Percentiles rank a stretch among this genome's conserved stretches.
phyloP scores from a whole-genome alignment of 2,113 vertebrate genomes.

The Dipodomys merriami region DNA sequence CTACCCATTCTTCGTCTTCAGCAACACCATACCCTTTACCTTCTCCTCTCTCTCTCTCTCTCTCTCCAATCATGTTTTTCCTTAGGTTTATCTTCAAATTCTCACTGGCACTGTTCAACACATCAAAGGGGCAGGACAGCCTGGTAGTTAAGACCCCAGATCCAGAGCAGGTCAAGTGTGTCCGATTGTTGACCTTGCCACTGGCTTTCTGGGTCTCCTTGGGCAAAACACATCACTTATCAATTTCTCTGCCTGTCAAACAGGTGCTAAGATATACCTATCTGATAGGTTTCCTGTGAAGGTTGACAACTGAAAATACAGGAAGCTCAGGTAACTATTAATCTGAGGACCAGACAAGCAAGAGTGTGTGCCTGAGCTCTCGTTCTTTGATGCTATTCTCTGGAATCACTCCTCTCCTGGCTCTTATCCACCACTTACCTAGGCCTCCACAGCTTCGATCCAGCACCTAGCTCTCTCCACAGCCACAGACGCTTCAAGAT shows the following conservation, averaged over 20 bases:
- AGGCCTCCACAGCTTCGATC: too few relatives aligned
- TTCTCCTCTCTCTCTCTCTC: background rate
- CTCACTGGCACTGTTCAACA: background rate
- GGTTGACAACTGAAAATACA: too few relatives aligned
- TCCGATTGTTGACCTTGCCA: background rate
- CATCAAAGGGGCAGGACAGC: background rate
- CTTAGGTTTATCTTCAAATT: background rate
- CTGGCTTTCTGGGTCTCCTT: background rate
- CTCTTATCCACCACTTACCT: rapidly evolving
- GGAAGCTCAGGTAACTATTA: background rate
- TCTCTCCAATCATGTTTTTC: background rate
- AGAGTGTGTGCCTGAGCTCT: background rate
- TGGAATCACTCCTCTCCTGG: background rate
- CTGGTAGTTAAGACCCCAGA: too few relatives aligned
- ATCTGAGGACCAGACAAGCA: background rate
- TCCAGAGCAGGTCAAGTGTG: background rate
- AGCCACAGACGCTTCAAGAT: background rate
- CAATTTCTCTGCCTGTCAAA: background rate
- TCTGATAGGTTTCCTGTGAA: background rate
- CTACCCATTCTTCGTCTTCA: background rate
- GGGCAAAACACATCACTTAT: background rate
- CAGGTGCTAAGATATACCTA: background rate
- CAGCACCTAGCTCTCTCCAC: background rate
- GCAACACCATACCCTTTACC: too few relatives aligned
- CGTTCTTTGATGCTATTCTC: background rate